Base-by-base conservation (phyloP, 64 coral and sea anemone species). In the Acropora yongei region DNA sequence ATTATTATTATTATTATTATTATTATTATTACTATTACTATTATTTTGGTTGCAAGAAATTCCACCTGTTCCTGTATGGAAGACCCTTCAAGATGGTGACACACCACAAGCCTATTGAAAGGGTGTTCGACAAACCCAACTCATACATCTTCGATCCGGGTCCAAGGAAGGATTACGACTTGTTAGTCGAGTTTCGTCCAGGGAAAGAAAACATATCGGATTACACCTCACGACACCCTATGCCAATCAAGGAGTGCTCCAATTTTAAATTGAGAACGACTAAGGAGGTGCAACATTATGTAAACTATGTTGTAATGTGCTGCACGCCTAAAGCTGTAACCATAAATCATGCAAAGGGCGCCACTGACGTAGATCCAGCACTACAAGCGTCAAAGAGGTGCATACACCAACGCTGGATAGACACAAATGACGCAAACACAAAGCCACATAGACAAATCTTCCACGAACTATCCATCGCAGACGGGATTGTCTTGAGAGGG, bases 41-140 rank as follows among this genome's bases (percentile, higher is more conserved):
- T 30, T 30, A 53, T 53, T 53, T 53, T 53, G 50, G 50, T 3
- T 53, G 50, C 50, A 53, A 53, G 50, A 53, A 53, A 53, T 53
- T 53, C 8, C 50, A 53, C 50, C 50, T 53, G 50, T 53, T 53
- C 50, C 50, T 53, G 50, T 53, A 53, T 53, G 50, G 50, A 53
- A 49, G 47, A 82, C 42, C 42, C 42, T 82, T 82, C 18, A 60
- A 39, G 47, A 60, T 82, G 3, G 19, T 55, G 42, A 39, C 45
- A 4, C 47, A 83, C 50, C 80, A 83, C 80, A 83, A 83, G 50
- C 80, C 80, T 11, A 8, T 83, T 17, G 80, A 49, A 57, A 40
- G 43, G 6, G 30, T 83, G 11, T 83, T 49, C 41, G 17, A 78
- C 20, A 78, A 78, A 13, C 75, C 13, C 14, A 49, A 49, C 75